Conservation (phyloP, 2,888 invertebrate genomes). For the Uropetala carovei region DNA sequence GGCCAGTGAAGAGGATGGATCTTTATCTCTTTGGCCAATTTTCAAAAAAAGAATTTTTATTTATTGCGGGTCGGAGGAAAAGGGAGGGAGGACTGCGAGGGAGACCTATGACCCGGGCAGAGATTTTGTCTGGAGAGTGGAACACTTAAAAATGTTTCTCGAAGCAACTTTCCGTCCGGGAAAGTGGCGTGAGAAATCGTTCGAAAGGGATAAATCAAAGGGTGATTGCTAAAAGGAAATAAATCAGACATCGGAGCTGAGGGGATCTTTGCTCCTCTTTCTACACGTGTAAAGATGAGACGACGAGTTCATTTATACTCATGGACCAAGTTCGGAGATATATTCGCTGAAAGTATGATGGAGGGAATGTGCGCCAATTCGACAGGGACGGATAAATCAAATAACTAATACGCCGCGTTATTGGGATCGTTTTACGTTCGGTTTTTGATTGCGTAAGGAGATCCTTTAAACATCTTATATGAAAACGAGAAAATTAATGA, state of each 20-base stretch:
- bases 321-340: not conserved
- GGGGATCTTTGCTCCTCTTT: not conserved
- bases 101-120: not conserved
- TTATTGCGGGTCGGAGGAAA: not conserved
- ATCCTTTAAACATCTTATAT: too few relatives aligned
- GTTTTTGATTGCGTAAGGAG: too few relatives aligned
- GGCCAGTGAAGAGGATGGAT: slow-evolving; percentile 38
- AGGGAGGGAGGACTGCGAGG: not conserved
- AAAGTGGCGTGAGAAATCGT: slow-evolving; percentile 34
- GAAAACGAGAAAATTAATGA: too few relatives aligned
- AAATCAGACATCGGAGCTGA: slow-evolving; percentile 22
- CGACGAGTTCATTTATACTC: not conserved
- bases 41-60: slow-evolving; percentile 32
- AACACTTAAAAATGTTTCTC: slow-evolving; percentile 55
- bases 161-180: slow-evolving; percentile 19
- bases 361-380: not conserved
- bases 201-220: slow-evolving; percentile 48
- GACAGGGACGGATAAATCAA: not conserved
- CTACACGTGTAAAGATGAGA: not conserved
- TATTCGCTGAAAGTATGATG: not conserved
- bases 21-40: slow-evolving; percentile 57
- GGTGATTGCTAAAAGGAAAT: slow-evolving; percentile 33
- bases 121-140: not conserved
- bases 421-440: not conserved
- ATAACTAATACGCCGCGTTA: not conserved